phyloP scores from a whole-genome alignment of 1,140 invertebrate species.

The Amphibalanus amphitrite region DNA sequence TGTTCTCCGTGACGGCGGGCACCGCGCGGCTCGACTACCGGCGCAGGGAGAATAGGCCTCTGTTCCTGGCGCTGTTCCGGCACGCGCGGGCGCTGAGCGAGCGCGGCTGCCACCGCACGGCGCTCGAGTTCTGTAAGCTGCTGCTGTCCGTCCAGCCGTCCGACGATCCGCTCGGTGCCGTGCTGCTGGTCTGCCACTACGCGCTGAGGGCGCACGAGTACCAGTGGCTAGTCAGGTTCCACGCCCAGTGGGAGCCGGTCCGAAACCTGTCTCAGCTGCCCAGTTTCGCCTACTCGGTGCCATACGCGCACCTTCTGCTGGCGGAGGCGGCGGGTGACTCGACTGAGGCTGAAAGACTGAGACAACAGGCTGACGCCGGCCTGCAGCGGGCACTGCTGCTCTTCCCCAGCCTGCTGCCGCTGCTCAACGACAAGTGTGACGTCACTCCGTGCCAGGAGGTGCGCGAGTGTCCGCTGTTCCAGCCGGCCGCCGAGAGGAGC shows the following conservation, averaged over 20 bases:
- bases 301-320: slow-evolving; percentile 51
- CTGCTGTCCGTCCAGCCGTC: slow-evolving; percentile 61
- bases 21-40: too few relatives aligned
- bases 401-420: slow-evolving; percentile 59
- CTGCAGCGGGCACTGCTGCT: slow-evolving; percentile 61
- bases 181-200: slow-evolving; percentile 72
- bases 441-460: slow-evolving; percentile 49
- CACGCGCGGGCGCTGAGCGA: slow-evolving; percentile 62
- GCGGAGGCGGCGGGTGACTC: slow-evolving; percentile 9
- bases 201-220: slow-evolving; percentile 63
- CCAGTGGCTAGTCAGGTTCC: slow-evolving; percentile 52
- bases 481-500: slow-evolving; percentile 21
- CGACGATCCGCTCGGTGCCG: slow-evolving; percentile 59
- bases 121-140: slow-evolving; percentile 53
- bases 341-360: slow-evolving; percentile 10
- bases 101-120: slow-evolving; percentile 50
- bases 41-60: slow-evolving; percentile 60
- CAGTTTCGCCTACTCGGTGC: slow-evolving; percentile 70
- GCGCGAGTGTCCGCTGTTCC: slow-evolving; percentile 31
- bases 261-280: slow-evolving; percentile 61
- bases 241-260: slow-evolving; percentile 41
- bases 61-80: slow-evolving; percentile 62
- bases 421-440: slow-evolving; percentile 56
- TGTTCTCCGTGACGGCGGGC: slow-evolving; percentile 55
- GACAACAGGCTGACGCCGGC: slow-evolving; percentile 38